Evolutionary conservation across 1,140 invertebrate species (phyloP).

Genomic region (Tetragonula clypearis): DNA sequence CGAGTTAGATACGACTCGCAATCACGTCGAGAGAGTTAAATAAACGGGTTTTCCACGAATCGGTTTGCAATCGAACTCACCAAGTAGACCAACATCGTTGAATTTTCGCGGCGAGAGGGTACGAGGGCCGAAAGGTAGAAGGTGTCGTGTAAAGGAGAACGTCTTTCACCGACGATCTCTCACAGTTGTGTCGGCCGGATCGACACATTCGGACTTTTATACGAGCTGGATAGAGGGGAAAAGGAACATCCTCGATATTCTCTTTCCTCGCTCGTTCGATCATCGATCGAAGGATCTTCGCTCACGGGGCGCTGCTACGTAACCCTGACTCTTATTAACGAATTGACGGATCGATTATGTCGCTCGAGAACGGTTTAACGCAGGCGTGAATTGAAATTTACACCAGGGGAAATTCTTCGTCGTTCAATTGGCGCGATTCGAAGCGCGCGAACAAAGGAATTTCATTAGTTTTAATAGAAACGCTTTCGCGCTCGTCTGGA

Average conservation of each 20-base stretch:
- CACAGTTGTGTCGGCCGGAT: constrained; percentile 66
- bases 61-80: constrained; percentile 55
- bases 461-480: background rate
- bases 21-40: background rate
- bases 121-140: constrained; percentile 41
- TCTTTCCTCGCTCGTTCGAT: constrained; percentile 39
- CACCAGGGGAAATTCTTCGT: constrained; percentile 2
- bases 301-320: constrained; percentile 26
- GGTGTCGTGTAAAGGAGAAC: constrained; percentile 52
- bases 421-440: background rate
- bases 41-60: background rate
- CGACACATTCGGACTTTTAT: constrained; percentile 71
- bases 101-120: constrained; percentile 39
- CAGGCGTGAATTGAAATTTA: constrained; percentile 29
- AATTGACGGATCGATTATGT: background rate
- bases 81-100: constrained; percentile 64
- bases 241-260: constrained; percentile 47
- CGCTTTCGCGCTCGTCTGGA: background rate
- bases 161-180: constrained; percentile 67
- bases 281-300: constrained; percentile 41
- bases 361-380: background rate
- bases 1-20: no score
- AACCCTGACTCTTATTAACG: constrained; percentile 51
- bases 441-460: constrained; percentile 10
- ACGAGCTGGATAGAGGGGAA: constrained; percentile 45